Evolutionary conservation across 2,888 invertebrate genomes (phyloP).

Genomic region (Autographa gamma): DNA sequence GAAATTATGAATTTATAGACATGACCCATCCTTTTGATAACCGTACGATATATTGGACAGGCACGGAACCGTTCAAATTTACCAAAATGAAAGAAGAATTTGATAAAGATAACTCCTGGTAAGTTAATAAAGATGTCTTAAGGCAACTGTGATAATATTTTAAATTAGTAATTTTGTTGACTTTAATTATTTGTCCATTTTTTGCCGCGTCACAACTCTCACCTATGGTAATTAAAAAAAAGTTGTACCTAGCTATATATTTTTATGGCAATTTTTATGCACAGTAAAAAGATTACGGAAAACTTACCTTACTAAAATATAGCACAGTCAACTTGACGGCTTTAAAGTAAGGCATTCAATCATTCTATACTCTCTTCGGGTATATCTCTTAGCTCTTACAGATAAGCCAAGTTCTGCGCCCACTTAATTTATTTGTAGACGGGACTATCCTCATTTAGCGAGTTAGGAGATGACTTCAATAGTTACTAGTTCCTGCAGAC

Average conservation of each 20-base stretch:
- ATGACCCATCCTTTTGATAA: conserved; percentile 73
- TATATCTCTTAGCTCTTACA: too few relatives aligned
- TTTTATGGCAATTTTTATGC: neutral
- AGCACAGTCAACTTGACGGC: too few relatives aligned
- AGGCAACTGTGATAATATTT: neutral
- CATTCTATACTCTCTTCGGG: too few relatives aligned
- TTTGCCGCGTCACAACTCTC: too few relatives aligned
- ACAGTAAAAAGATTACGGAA: neutral
- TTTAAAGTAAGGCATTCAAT: too few relatives aligned
- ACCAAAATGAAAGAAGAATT: conserved; percentile 64
- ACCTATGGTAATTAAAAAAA: neutral
- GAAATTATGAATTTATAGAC: conserved; percentile 76
- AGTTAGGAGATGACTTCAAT: too few relatives aligned
- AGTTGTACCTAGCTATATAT: neutral
- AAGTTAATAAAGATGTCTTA: conserved; percentile 41
- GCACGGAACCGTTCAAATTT: conserved; percentile 65
- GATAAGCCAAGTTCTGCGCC: too few relatives aligned
- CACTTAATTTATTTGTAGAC: too few relatives aligned
- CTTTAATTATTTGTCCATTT: neutral
- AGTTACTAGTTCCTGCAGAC: too few relatives aligned
- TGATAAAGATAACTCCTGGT: conserved; percentile 66
- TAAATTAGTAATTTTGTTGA: neutral
- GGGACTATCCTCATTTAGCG: too few relatives aligned
- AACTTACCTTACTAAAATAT: neutral
- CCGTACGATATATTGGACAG: conserved; percentile 73